phyloP scores from a whole-genome alignment of 2,888 invertebrate species.

The Uloborus plumipes region DNA sequence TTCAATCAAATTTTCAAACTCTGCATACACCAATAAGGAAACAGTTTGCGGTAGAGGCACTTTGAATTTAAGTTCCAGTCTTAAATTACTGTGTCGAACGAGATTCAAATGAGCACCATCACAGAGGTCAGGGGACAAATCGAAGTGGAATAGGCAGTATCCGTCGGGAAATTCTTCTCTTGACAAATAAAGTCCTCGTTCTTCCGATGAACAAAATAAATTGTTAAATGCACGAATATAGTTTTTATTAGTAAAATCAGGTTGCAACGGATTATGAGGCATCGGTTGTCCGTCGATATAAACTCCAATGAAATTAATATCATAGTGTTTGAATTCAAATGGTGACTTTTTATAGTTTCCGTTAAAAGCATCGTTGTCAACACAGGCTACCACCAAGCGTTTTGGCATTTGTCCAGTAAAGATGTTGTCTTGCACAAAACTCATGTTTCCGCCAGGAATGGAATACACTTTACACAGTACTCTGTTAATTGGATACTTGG shows the following conservation, averaged over 20 bases:
- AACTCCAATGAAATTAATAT: neutral
- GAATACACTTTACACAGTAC: conserved; percentile 6
- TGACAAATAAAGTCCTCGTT: neutral
- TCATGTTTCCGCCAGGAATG: neutral
- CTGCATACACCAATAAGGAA: neutral
- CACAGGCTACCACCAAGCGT: neutral
- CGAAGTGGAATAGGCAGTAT: neutral
- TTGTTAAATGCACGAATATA: neutral
- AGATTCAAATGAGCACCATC: neutral
- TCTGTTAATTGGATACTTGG: conserved; percentile 8
- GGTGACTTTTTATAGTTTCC: conserved; percentile 5
- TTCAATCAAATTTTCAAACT: conserved; percentile 23
- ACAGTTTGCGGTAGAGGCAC: neutral
- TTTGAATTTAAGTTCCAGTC: conserved; percentile 22
- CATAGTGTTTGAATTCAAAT: neutral
- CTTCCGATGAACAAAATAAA: neutral
- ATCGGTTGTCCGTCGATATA: neutral
- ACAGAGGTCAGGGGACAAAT: neutral
- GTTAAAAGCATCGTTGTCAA: neutral
- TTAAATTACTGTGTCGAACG: conserved; percentile 15
- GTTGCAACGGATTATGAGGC: neutral
- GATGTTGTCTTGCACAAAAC: conserved; percentile 5
- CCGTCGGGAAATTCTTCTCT: neutral
- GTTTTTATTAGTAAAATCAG: neutral
- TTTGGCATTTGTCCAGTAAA: conserved; percentile 11